These are phyloP conservation scores for Arrhamphus sclerolepis DNA, from an alignment of 2,797 vertebrate species.

Conservation along the genomic window DNA sequence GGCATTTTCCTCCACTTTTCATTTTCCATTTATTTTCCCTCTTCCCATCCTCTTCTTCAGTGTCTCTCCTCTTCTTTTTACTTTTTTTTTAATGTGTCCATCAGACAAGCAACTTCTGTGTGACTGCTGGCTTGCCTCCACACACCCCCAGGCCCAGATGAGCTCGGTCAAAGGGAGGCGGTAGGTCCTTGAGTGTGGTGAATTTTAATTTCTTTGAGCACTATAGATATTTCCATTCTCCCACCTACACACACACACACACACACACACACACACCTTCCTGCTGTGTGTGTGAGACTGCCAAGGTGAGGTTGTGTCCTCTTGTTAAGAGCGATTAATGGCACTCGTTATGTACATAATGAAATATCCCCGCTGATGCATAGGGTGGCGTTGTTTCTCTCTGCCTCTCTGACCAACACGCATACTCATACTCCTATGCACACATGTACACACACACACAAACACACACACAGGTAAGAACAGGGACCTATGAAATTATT, in stretches of 20 bases:
- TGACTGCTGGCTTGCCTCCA: constrained; percentile 62
- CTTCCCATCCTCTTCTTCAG: constrained; percentile 6
- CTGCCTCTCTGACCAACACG: constrained; percentile 21
- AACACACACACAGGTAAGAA: constrained; percentile 1
- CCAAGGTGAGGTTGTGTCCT: constrained; percentile 85
- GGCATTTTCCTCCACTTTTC: constrained; percentile 54
- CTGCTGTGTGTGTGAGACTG: constrained; percentile 76
- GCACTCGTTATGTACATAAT: constrained; percentile 85
- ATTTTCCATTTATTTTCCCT: constrained; percentile 57
- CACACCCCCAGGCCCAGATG: constrained; percentile 44
- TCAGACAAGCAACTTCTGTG: constrained; percentile 52
- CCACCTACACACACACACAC: constrained; percentile 18
- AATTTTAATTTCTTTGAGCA: constrained; percentile 75
- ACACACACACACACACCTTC: constrained; percentile 39
- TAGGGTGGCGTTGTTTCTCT: constrained; percentile 70
- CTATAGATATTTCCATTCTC: constrained; percentile 68
- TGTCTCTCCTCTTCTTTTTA: constrained; percentile 25
- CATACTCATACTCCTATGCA: not conserved
- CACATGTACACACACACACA: constrained; percentile 17
- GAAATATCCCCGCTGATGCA: constrained; percentile 83
- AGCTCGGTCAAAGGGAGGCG: constrained; percentile 71
- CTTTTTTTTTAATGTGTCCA: constrained; percentile 39
- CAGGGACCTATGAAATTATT: no score
- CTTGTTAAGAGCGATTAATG: constrained; percentile 87
- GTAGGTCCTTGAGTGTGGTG: constrained; percentile 73